phyloP scores from a whole-genome alignment of 2,113 vertebrate species.

The Sprattus sprattus region DNA sequence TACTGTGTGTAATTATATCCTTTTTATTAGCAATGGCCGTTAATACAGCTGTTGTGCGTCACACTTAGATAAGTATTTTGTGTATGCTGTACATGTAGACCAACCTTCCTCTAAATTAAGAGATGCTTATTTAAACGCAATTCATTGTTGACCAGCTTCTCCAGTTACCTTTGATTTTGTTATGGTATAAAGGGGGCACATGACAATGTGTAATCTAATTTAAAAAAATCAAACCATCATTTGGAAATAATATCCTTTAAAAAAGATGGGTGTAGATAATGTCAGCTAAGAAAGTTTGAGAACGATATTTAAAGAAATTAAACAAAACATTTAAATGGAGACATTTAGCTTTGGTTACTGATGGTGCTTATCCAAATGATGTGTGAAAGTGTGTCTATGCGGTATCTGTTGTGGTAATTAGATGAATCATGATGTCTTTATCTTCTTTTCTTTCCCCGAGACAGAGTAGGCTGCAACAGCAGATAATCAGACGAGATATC shows the following conservation, averaged over 20 bases:
- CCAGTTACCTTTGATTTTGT: neutral
- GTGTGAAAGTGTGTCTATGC: neutral
- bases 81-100: neutral
- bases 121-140: neutral
- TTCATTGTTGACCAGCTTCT: neutral
- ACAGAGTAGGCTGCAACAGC: neutral
- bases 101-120: neutral
- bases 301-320: neutral
- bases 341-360: neutral
- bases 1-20: too few relatives aligned
- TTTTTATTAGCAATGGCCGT: neutral
- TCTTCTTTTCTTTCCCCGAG: neutral
- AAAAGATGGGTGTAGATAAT: neutral
- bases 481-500: neutral
- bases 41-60: neutral
- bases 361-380: neutral
- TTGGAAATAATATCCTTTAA: neutral
- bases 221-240: neutral
- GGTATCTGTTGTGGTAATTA: neutral
- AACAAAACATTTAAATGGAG: neutral
- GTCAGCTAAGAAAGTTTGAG: neutral
- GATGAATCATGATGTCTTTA: neutral
- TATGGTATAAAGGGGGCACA: neutral
- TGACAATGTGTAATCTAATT: neutral
- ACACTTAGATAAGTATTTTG: neutral